phyloP scores from a whole-genome alignment of 1,140 invertebrate species.

The Stegodyphus mimosarum region DNA sequence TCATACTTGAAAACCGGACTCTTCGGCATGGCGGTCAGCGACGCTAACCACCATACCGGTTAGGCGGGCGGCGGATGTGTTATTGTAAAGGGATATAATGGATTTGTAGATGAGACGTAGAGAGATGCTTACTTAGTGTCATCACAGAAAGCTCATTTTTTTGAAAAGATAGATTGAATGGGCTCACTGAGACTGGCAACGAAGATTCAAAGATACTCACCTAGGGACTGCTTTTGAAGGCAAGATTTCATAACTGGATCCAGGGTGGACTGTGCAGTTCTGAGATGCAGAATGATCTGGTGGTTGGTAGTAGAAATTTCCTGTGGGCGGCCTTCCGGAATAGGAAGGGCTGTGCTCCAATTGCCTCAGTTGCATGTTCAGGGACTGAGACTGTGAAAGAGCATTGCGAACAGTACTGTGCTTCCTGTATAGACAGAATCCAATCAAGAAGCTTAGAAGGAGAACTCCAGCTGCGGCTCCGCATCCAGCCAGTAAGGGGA shows the following conservation, averaged over 20 bases:
- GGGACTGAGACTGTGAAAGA: constrained; percentile 43
- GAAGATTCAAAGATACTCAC: background rate
- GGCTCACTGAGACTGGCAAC: too few species aligned
- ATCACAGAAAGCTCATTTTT: too few species aligned
- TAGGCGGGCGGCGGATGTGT: too few species aligned
- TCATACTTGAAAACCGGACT: too few species aligned
- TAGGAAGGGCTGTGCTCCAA: constrained; percentile 63
- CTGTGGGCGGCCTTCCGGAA: constrained; percentile 12
- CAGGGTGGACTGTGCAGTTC: constrained; percentile 14
- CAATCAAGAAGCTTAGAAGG: constrained; percentile 49
- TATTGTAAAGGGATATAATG: too few species aligned
- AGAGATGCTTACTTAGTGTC: too few species aligned
- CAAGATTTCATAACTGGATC: constrained; percentile 28
- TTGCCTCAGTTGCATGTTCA: constrained; percentile 62
- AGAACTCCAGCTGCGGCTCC: constrained; percentile 59
- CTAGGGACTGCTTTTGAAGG: background rate
- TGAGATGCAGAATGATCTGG: background rate
- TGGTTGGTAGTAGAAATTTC: constrained; percentile 5
- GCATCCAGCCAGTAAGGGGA: constrained; percentile 62
- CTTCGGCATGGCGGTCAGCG: too few species aligned
- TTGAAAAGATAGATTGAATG: too few species aligned
- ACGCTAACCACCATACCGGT: too few species aligned
- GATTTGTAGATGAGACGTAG: too few species aligned
- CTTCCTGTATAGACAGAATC: constrained; percentile 44
- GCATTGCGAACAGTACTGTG: constrained; percentile 13